Evolutionary conservation across 2,113 vertebrate species (phyloP).

Genomic region (Spea bombifrons): DNA sequence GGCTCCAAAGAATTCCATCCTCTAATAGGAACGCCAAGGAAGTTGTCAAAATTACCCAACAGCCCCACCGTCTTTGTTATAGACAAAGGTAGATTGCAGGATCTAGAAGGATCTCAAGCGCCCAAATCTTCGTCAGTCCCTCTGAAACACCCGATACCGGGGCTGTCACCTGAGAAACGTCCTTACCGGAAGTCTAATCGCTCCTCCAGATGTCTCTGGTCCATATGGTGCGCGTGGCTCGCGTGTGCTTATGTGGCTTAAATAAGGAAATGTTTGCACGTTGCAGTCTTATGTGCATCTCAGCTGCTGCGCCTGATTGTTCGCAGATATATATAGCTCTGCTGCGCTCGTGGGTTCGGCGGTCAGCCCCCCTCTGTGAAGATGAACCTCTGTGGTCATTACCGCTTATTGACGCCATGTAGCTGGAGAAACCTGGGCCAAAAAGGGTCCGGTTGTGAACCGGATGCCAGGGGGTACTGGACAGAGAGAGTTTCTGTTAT

Average conservation of each 20-base stretch:
- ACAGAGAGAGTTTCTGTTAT: no score
- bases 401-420: no score
- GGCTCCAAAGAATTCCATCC: no score
- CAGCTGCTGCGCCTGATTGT: conserved; percentile 25
- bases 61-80: no score
- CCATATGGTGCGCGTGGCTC: conserved; percentile 27
- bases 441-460: no score
- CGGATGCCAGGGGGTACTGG: no score
- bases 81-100: no score
- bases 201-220: conserved; percentile 34
- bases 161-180: conserved; percentile 35
- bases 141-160: background rate
- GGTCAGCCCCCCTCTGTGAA: background rate
- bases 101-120: background rate
- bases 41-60: no score
- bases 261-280: conserved; percentile 25
- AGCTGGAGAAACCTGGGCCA: no score
- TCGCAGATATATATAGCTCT: conserved; percentile 13
- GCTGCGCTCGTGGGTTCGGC: background rate
- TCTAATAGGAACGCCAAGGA: no score
- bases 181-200: conserved; percentile 18
- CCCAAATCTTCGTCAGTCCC: background rate
- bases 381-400: no score
- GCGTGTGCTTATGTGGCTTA: conserved; percentile 41
- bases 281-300: conserved; percentile 29